Base-by-base conservation (phyloP, 2,888 invertebrate genomes). In the Limnephilus lunatus region DNA sequence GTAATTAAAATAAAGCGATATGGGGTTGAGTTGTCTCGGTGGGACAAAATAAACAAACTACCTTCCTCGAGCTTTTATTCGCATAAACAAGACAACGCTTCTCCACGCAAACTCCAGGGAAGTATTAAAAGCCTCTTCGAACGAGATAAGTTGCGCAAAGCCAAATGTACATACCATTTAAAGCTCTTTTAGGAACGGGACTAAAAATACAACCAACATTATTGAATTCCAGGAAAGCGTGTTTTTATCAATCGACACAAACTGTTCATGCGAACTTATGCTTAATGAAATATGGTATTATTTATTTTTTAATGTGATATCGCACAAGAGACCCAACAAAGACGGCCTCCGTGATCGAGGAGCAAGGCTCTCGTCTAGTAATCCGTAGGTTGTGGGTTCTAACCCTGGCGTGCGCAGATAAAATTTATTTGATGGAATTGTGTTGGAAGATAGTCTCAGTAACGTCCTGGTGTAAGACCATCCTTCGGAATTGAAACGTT, bases 1-100 rank as follows among this genome's bases (percentile, higher is more conserved):
- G 91, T 91, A 91, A 91, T 91, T 91, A 91, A 91, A 91, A 91
- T 91, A 91, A 91, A 91, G 86, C 87, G 91, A 86, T 91, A 91
- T 83, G 88, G 81, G 88, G 88, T 88, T 53, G 88, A 91, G 88
- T 87, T 39, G 91, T 91, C 91, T 88, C 83, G 80, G 80, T 30
- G n/a, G 88, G 88, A 83, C 91, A 91, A 89, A 88, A 91, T 91
- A 91, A 91, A 91, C 91, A 91, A 53, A 83, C 89, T 82, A 30
- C 88, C 53, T 88, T 88, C 30, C 88, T 88, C 88, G 35, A 82
- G 89, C 83, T 81, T 91, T 88, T 81, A 91, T 53, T 32, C 53
- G 87, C 87, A 91, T 87, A 91, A 91, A 89, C 89, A 88, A 83
- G 82, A 83, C 83, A 85, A 68, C 53, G 82, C 30, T 44, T 25